Evolutionary conservation across 2,888 invertebrate genomes (phyloP), one percentile per base, ranked within the genome.

Genomic region (Polydesmus complanatus): DNA sequence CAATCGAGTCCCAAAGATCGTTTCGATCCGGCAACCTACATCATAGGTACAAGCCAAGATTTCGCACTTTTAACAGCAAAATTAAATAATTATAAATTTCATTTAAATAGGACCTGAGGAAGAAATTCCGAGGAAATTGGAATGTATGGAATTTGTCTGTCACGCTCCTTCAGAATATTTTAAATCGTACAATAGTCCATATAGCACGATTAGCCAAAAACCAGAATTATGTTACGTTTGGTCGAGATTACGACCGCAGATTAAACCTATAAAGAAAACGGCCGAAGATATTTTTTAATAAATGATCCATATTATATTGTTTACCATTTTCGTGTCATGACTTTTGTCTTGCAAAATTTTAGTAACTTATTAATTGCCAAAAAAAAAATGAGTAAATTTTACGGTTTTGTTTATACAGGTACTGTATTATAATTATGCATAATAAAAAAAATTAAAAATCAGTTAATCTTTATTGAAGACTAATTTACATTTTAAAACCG

Each of bases 101-200:
- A 37, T 58, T 70, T 3, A 5, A 5, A 73, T 50, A 85, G 88
- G 93, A 1, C 91, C 91, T 1, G 92, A 92, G 70, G 94, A 94
- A 75, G 92, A 93, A 66, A 76, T 89, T 1, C 87, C 92, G 0
- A 79, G 93, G 3, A 87, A 85, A 72, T 76, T 94, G 58, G 87
- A 88, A 27, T 88, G 82, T 66, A 84, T 94, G 84, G 86, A 90
- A 70, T 94, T 93, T 75, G 83, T 93, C 21, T 91, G 92, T 85
- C 92, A 91, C 70, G 90, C 92, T 0, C 93, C 93, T 0, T 89
- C 90, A 0, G 91, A 92, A 73, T 93, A 93, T 75, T 91, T 85
- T 73, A 84, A 84, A 70, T 79, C 85, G 8, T 82, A 80, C 66
- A 83, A 79, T 65, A 83, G 83, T 18, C 90, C 91, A 0, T 91